A percentile compares a stretch with the other conserved stretches of the same genome.
phyloP scores from a whole-genome alignment of 2,113 vertebrate genomes.

The Morone saxatilis region DNA sequence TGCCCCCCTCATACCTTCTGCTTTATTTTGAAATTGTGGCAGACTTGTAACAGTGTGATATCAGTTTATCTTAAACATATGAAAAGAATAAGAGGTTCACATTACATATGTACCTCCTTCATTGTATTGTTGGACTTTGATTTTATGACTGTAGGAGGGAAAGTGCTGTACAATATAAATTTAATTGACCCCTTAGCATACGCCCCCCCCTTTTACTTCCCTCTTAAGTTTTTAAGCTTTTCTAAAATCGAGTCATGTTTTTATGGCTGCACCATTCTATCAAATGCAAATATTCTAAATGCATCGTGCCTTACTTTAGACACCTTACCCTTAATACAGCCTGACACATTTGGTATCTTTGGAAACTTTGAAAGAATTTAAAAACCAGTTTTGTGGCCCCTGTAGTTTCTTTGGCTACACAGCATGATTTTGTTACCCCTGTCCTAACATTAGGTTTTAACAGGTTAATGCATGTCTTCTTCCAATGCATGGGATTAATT shows the following conservation, averaged over 20 bases:
- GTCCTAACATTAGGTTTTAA: too few relatives aligned
- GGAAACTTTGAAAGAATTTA: background rate
- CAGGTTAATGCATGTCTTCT: background rate
- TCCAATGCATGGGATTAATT: background rate
- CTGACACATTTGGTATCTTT: background rate
- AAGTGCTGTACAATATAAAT: too few relatives aligned
- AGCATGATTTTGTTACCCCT: too few relatives aligned
- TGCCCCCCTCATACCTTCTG: slow-evolving; percentile 36
- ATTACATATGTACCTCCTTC: background rate
- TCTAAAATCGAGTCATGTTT: background rate
- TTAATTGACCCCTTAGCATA: too few relatives aligned
- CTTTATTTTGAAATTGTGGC: background rate
- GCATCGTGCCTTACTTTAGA: background rate
- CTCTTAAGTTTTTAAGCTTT: too few relatives aligned
- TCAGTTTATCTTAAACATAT: background rate
- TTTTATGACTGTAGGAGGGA: background rate
- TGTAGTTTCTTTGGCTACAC: background rate
- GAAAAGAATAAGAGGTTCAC: background rate
- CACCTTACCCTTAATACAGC: too few relatives aligned
- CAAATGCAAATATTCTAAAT: background rate
- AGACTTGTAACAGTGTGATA: background rate
- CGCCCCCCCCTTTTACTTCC: background rate
- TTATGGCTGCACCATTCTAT: background rate
- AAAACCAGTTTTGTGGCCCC: background rate
- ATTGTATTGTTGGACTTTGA: background rate